Evolutionary conservation across 2,113 vertebrate species (phyloP), one percentile per base, ranked within the genome.

Genomic region (Taurulus bubalis): DNA sequence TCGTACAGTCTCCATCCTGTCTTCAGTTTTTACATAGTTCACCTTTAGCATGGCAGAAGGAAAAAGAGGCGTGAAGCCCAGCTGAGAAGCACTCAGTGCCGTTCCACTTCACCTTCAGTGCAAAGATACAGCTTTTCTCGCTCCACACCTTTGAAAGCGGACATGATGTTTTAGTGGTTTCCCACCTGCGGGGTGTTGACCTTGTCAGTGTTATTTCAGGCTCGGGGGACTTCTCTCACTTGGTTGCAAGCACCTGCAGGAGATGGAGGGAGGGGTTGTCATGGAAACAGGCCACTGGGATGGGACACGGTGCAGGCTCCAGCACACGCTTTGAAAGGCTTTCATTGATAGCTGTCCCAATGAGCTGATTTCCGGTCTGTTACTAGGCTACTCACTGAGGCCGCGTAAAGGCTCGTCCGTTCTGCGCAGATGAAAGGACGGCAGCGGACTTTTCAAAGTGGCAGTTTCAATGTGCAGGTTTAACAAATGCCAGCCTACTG

Each of bases 171-270:
- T 87, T 79, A 74, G 76, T 82, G 86, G 45, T 87, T 85, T 82
- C 85, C 83, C 86, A 91, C 90, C 89, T 92, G 87, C 60, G 51
- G 90, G 89, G 87, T 88, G 79, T 88, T 94, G 93, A 94, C 94
- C 94, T 93, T 92, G 93, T 90, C 90, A 87, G 87, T 90, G 89
- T 89, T 90, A 92, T 92, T 94, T 93, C 87, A 89, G 83, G 87
- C 91, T 89, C 76, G 8, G 60, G 85, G 88, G 91, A 90, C 84
- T 77, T 85, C 79, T 89, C 64, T 89, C 71, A 89, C 82, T 85
- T 75, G 64, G 79, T 88, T 92, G 86, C 80, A 87, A 87, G 87
- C 85, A 80, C 79, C 85, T n/a, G 76, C 88, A 93, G 88, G 90
- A 92, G 91, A 85, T 83, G 73, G 83, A 83, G 69, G 79, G 71